These are phyloP conservation scores for Phainopepla nitens DNA, from an alignment of 2,113 vertebrate genomes.

Conservation along the genomic window DNA sequence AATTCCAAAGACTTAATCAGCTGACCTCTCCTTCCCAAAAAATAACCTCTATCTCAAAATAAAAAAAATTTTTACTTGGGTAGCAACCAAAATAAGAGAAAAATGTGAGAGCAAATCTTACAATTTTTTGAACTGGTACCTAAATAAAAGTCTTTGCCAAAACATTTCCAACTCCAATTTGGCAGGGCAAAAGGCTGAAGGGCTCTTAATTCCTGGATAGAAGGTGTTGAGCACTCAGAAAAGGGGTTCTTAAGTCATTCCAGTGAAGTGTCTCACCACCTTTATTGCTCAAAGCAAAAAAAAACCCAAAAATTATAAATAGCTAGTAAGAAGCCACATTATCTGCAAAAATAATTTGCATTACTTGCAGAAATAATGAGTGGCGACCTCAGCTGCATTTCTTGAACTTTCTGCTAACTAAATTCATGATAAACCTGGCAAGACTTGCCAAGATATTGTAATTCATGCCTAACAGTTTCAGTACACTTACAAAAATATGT, in stretches of 20 bases:
- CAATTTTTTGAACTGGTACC: not conserved
- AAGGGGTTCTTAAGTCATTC: not conserved
- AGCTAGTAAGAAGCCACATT: not conserved
- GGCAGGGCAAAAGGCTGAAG: not conserved
- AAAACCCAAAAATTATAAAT: not conserved
- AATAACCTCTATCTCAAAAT: not conserved
- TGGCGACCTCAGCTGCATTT: not conserved
- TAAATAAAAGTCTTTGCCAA: not conserved
- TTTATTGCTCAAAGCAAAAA: not conserved
- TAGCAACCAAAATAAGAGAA: not conserved
- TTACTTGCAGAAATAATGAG: not conserved
- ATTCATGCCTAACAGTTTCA: not conserved
- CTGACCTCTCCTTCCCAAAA: not conserved
- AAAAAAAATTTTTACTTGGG: not conserved
- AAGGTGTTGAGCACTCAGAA: not conserved
- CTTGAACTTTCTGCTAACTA: not conserved
- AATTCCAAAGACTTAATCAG: not conserved
- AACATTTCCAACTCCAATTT: not conserved
- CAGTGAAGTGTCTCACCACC: not conserved
- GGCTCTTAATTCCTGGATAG: not conserved
- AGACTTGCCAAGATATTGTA: not conserved
- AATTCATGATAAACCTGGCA: not conserved
- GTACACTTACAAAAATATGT: not conserved
- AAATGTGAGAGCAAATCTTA: not conserved
- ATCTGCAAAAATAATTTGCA: not conserved